Conservation (phyloP, 2,797 vertebrate species). For the Smutsia gigantea region DNA sequence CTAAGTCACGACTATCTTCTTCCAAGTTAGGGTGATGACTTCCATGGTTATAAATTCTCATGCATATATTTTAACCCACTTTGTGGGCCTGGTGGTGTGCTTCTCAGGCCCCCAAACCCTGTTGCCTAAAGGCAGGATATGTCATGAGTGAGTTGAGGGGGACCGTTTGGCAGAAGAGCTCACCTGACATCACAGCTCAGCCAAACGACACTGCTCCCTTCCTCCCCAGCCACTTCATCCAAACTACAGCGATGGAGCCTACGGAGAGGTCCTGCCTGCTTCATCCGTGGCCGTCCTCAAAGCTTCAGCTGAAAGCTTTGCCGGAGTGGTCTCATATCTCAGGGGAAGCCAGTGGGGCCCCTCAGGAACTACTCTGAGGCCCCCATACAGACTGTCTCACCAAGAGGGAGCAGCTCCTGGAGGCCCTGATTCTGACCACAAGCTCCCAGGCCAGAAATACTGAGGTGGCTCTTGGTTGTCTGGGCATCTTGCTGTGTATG, state of each 20-base stretch:
- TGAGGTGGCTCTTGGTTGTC: accelerated
- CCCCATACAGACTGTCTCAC: not conserved
- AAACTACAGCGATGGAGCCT: not conserved
- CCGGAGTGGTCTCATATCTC: not conserved
- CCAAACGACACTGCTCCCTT: no score
- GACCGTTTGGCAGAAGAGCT: not conserved
- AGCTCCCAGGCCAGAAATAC: not conserved
- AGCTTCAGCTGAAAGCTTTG: accelerated
- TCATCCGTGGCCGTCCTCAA: not conserved
- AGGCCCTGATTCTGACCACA: accelerated
- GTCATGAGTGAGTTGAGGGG: not conserved
- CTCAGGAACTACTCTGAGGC: not conserved
- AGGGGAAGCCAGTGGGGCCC: not conserved
- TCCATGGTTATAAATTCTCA: not conserved
- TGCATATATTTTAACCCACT: no score
- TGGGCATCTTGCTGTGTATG: not conserved
- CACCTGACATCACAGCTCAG: accelerated
- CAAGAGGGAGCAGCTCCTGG: not conserved
- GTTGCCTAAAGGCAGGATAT: not conserved
- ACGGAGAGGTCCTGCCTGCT: not conserved
- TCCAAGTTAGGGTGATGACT: not conserved
- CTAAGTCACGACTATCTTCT: not conserved
- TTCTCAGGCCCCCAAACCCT: not conserved
- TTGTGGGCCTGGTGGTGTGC: not conserved
- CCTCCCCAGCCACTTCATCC: not conserved